A percentile compares a stretch with the other conserved stretches of the same genome.
Conservation (phyloP, 2,888 invertebrate genomes). For the Dilophus febrilis region DNA sequence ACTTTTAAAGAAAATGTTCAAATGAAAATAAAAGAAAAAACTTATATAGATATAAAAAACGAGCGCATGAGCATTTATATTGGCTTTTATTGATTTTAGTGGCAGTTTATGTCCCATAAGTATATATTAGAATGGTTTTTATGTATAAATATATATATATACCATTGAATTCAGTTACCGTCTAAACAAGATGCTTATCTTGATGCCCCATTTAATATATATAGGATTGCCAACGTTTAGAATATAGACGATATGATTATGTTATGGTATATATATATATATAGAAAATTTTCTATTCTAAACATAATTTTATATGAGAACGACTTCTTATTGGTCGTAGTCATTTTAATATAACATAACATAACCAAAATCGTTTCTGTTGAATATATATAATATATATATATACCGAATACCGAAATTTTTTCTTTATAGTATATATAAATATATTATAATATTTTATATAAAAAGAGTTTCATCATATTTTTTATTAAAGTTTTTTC, state of each 20-base stretch:
- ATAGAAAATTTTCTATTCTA: constrained; percentile 9
- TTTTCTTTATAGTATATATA: constrained; percentile 4
- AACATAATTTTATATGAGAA: constrained; percentile 11
- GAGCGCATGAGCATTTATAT: constrained; percentile 14
- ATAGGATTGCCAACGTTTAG: neutral
- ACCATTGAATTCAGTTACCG: constrained; percentile 7
- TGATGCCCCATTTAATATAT: constrained; percentile 10
- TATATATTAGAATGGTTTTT: constrained; percentile 8
- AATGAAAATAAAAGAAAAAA: neutral
- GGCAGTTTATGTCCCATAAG: constrained; percentile 13
- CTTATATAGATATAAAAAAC: constrained; percentile 4
- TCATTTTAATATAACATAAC: constrained; percentile 9
- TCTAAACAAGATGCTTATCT: constrained; percentile 12
- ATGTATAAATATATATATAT: constrained; percentile 2
- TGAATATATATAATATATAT: constrained; percentile 6
- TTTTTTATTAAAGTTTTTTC: too few relatives aligned
- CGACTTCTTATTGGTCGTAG: constrained; percentile 21
- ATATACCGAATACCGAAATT: constrained; percentile 4
- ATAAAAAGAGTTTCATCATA: too few relatives aligned
- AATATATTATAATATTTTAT: too few relatives aligned
- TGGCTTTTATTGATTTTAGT: constrained; percentile 15
- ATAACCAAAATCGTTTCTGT: constrained; percentile 9
- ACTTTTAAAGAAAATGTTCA: neutral
- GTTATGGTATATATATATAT: constrained; percentile 3
- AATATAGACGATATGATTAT: too few relatives aligned